A percentile compares a stretch with the other conserved stretches of the same genome.
phyloP scores from a whole-genome alignment of 2,888 invertebrate genomes.

The Leuctra nigra region DNA sequence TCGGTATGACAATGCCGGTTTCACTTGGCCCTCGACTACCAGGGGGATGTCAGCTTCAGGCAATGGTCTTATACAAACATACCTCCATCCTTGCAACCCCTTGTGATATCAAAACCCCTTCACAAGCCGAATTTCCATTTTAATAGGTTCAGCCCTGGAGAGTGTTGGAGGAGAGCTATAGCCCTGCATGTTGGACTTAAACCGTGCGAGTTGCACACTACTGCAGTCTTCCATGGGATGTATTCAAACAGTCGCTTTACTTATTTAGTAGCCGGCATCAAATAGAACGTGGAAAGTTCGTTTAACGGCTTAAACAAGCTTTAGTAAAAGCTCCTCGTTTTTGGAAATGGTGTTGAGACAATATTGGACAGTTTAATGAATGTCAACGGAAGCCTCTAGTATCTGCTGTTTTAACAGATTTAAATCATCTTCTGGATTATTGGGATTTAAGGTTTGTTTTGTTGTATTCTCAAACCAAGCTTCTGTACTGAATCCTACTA shows the following conservation, averaged over 20 bases:
- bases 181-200: neutral
- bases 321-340: too few species aligned
- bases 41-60: conserved; percentile 12
- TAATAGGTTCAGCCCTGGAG: conserved; percentile 17
- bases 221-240: neutral
- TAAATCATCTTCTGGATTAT: too few species aligned
- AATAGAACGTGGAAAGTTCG: neutral
- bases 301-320: too few species aligned
- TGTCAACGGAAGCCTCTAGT: too few species aligned
- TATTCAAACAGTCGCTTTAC: conserved; percentile 8
- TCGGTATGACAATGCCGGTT: too few species aligned
- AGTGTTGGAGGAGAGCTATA: neutral
- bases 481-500: too few species aligned
- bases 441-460: too few species aligned
- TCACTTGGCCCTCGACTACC: neutral
- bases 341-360: too few species aligned
- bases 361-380: too few species aligned
- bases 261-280: conserved; percentile 9
- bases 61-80: conserved; percentile 6
- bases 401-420: too few species aligned
- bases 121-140: conserved; percentile 16
- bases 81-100: neutral
- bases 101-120: conserved; percentile 15
- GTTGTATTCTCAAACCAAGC: too few species aligned
- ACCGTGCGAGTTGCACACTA: neutral